Conservation (phyloP, 2,888 invertebrate species). For the Eugnorisma glareosa region DNA sequence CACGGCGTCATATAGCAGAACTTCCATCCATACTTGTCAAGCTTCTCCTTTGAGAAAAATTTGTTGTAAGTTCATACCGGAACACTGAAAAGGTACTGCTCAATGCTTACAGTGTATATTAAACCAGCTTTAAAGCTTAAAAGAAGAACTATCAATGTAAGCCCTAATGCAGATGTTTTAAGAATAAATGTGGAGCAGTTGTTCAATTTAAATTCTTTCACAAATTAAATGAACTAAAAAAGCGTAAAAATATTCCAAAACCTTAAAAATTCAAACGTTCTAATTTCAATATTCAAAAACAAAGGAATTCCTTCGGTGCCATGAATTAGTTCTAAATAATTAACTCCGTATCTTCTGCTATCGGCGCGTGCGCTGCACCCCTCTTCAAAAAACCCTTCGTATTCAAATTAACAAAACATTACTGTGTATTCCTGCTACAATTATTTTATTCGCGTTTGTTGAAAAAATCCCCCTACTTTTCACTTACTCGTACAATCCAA, state of each 20-base stretch:
- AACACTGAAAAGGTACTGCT: too few relatives aligned
- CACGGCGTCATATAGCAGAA: neutral
- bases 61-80: neutral
- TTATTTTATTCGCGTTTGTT: conserved; percentile 81
- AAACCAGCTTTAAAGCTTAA: neutral
- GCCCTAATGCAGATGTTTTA: neutral
- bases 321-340: conserved; percentile 90
- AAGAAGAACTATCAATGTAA: neutral
- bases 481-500: neutral
- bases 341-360: conserved; percentile 78
- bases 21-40: neutral
- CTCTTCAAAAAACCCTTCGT: conserved; percentile 80
- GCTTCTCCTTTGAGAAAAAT: neutral
- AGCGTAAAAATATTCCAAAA: conserved; percentile 44
- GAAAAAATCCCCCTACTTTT: conserved; percentile 67
- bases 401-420: conserved; percentile 91
- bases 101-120: neutral
- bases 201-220: neutral
- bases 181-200: neutral
- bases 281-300: conserved; percentile 76
- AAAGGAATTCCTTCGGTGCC: conserved; percentile 80
- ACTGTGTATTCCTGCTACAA: conserved; percentile 85
- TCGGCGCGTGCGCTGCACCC: conserved; percentile 87
- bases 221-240: conserved; percentile 17
- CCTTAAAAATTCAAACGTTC: conserved; percentile 58